Evolutionary conservation across 30 jellyfish, hydroid and myxozoan genomes (phyloP).

Genomic region (Morbakka virulenta): DNA sequence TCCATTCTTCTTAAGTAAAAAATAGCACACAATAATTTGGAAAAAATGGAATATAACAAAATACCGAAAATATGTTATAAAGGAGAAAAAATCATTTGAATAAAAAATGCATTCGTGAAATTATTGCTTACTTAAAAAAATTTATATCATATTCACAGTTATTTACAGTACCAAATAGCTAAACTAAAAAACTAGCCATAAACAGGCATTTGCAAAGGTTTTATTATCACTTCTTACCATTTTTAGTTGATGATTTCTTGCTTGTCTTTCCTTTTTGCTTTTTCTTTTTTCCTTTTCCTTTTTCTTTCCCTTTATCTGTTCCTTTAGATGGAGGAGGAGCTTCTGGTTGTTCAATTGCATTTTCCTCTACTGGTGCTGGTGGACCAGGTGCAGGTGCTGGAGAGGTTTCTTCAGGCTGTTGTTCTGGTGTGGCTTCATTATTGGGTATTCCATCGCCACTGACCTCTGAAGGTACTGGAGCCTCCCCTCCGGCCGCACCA

Average conservation of each 20-base stretch:
- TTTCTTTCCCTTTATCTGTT: conserved; percentile 28
- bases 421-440: conserved; percentile 29
- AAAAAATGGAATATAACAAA: no score
- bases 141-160: no score
- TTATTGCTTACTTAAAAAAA: no score
- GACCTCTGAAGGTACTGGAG: conserved; percentile 3
- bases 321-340: conserved; percentile 75
- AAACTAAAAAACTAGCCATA: no score
- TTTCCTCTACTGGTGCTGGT: conserved; percentile 34
- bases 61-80: no score
- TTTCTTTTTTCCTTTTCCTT: conserved; percentile 18
- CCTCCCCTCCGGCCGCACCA: no score
- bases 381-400: conserved; percentile 62
- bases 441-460: conserved; percentile 8
- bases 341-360: conserved; percentile 66
- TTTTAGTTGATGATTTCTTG: conserved; percentile 11
- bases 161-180: no score
- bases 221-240: background rate
- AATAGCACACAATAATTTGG: no score
- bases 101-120: no score
- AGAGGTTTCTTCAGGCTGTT: background rate
- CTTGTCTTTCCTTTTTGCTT: conserved; percentile 21
- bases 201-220: no score
- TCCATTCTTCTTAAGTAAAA: no score
- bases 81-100: no score